Evolutionary conservation across 2,888 invertebrate genomes (phyloP).

Genomic region (Tinea pellionella): DNA sequence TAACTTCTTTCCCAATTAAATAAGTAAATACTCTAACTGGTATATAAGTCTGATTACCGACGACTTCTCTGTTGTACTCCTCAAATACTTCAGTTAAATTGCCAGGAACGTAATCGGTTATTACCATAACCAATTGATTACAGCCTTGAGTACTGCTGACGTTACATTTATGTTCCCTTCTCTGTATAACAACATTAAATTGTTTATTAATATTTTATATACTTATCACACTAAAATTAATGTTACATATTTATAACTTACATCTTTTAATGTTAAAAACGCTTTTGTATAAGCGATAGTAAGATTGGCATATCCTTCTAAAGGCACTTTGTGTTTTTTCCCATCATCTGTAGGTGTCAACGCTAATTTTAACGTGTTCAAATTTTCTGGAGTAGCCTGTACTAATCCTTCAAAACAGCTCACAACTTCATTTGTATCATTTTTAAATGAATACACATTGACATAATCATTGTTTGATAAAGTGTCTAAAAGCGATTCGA

Average conservation of each 20-base stretch:
- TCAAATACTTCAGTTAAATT: slow-evolving; percentile 88
- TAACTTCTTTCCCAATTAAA: slow-evolving; percentile 93
- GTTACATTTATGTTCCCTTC: slow-evolving; percentile 35
- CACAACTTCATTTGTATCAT: slow-evolving; percentile 78
- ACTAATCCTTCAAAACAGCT: slow-evolving; percentile 89
- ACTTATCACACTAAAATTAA: not conserved
- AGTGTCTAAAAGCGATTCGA: slow-evolving; percentile 90
- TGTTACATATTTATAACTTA: slow-evolving; percentile 37
- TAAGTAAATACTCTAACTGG: slow-evolving; percentile 96
- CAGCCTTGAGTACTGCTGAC: slow-evolving; percentile 72
- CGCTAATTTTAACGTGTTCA: slow-evolving; percentile 77
- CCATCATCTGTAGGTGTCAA: slow-evolving; percentile 60
- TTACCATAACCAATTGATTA: slow-evolving; percentile 96
- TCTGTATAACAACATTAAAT: slow-evolving; percentile 24
- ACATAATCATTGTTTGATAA: slow-evolving; percentile 98
- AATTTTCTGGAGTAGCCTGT: slow-evolving; percentile 89
- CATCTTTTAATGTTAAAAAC: slow-evolving; percentile 82
- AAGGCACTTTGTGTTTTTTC: slow-evolving; percentile 64
- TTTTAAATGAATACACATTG: slow-evolving; percentile 88
- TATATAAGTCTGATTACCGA: slow-evolving; percentile 71
- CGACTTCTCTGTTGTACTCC: slow-evolving; percentile 78
- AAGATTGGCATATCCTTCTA: slow-evolving; percentile 87
- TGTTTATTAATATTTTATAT: not conserved
- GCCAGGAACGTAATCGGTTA: slow-evolving; percentile 94
- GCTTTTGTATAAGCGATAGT: slow-evolving; percentile 84